Evolutionary conservation across 1,140 invertebrate species (phyloP).

Genomic region (Drosophila willistoni): DNA sequence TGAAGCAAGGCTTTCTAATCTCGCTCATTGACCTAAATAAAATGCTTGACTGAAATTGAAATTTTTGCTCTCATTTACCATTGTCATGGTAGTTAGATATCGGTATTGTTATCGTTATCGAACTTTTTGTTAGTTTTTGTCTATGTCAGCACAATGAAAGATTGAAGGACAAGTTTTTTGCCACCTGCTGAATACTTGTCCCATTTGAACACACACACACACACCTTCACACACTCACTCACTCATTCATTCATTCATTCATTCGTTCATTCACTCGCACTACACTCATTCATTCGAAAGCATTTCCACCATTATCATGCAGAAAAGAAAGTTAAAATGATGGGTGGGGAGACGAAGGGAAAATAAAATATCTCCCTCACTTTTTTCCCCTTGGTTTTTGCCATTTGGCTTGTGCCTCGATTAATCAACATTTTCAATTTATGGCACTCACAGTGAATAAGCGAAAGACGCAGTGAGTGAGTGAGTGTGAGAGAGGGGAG

Average conservation of each 20-base stretch:
- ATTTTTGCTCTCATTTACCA: conserved; percentile 29
- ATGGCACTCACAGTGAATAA: conserved; percentile 55
- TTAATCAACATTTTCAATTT: conserved; percentile 80
- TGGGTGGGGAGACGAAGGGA: not conserved
- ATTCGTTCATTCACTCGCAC: conserved; percentile 37
- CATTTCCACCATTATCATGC: conserved; percentile 52
- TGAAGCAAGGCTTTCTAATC: not conserved
- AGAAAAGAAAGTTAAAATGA: not conserved
- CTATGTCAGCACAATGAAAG: conserved; percentile 66
- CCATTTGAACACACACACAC: not conserved
- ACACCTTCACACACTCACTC: not conserved
- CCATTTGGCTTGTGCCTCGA: conserved; percentile 44
- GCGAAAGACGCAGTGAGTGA: conserved; percentile 2
- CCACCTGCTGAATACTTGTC: conserved; percentile 37
- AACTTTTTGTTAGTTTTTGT: conserved; percentile 39
- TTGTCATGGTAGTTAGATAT: conserved; percentile 34
- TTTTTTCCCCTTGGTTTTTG: conserved; percentile 39
- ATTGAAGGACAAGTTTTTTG: conserved; percentile 44
- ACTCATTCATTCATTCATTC: conserved; percentile 34
- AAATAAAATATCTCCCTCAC: not conserved
- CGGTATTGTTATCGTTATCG: conserved; percentile 64
- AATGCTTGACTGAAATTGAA: conserved; percentile 56
- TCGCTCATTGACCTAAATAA: conserved; percentile 78
- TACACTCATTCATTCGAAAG: conserved; percentile 58
- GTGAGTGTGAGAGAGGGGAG: not conserved